Conservation (phyloP, 2,113 vertebrate species). For the Chaenogobius annularis region DNA sequence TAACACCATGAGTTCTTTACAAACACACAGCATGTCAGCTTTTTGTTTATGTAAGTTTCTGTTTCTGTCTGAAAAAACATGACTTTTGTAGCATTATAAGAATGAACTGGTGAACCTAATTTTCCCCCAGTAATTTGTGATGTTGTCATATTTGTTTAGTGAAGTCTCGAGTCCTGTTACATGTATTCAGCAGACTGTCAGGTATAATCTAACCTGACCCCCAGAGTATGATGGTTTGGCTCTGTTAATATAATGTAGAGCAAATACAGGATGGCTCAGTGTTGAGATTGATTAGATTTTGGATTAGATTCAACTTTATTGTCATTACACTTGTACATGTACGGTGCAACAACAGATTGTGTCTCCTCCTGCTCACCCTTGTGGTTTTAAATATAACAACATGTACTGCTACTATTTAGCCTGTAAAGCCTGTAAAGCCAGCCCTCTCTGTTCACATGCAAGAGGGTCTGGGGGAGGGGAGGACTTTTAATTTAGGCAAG, state of each 20-base stretch:
- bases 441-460: neutral
- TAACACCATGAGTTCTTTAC: constrained; percentile 7
- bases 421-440: no score
- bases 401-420: neutral
- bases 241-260: neutral
- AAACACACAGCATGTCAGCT: neutral
- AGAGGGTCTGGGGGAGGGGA: neutral
- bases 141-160: neutral
- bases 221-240: no score
- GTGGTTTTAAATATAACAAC: neutral
- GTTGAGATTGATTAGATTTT: neutral
- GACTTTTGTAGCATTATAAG: neutral
- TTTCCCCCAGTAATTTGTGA: neutral
- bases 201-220: neutral
- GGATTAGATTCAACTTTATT: no score
- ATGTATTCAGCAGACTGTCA: neutral
- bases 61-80: neutral
- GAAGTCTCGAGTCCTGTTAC: neutral
- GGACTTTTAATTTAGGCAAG: no score
- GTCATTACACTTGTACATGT: no score
- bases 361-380: neutral
- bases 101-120: neutral
- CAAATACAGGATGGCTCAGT: neutral
- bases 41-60: neutral
- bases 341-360: neutral